Percentiles rank a stretch among this genome's conserved stretches.
Evolutionary conservation across 2,888 invertebrate genomes (phyloP).

Genomic region (Leptopilina syphax): DNA sequence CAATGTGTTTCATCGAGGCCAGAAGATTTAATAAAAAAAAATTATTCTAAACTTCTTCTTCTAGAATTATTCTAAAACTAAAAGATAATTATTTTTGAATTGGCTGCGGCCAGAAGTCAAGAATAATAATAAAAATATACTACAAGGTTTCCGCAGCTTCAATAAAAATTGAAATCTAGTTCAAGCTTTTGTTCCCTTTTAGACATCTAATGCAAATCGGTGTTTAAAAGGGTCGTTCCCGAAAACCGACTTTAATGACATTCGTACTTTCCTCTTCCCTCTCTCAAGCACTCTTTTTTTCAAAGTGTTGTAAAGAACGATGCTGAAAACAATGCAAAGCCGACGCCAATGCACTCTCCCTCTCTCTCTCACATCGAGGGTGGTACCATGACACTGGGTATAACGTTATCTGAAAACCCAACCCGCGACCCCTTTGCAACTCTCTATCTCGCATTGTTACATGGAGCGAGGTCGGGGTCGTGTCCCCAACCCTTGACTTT

Average conservation of each 20-base stretch:
- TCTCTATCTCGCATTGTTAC: conserved; percentile 69
- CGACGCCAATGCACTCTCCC: conserved; percentile 65
- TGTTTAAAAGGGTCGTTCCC: conserved; percentile 54
- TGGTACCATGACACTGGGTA: conserved; percentile 52
- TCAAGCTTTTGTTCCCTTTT: conserved; percentile 45
- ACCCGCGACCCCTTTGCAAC: conserved; percentile 59
- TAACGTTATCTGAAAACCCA: conserved; percentile 69
- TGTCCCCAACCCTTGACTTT: conserved; percentile 67
- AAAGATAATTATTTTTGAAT: too few species aligned
- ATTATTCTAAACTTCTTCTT: too few species aligned
- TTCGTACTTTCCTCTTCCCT: conserved; percentile 18
- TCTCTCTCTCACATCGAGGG: conserved; percentile 43
- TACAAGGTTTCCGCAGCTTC: too few species aligned
- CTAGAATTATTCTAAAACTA: too few species aligned
- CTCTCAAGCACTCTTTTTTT: conserved; percentile 13
- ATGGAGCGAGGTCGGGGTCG: conserved; percentile 61
- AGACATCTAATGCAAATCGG: conserved; percentile 42
- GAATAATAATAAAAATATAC: too few species aligned
- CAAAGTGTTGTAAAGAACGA: conserved; percentile 47
- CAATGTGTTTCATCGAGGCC: too few species aligned
- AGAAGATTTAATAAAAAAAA: too few species aligned
- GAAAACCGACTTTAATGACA: conserved; percentile 52
- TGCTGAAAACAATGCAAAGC: conserved; percentile 58
- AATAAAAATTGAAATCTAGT: conserved; percentile 42
- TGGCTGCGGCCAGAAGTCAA: too few species aligned